Evolutionary conservation across 2,888 invertebrate genomes (phyloP).

Genomic region (Apotomis turbidana): DNA sequence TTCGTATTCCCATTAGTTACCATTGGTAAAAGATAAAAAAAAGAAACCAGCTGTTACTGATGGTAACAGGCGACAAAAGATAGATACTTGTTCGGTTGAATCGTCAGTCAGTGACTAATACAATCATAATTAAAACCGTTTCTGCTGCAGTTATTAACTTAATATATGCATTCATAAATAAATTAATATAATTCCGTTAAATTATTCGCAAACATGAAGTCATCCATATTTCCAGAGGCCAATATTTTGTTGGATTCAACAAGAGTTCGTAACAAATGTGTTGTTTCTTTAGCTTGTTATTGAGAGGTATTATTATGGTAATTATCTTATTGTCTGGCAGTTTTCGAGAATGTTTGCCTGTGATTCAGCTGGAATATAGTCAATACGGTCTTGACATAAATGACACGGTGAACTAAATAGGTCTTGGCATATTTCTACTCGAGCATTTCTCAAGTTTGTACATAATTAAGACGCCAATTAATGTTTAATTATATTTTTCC

Average conservation of each 20-base stretch:
- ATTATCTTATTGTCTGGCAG: conserved; percentile 35
- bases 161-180: conserved; percentile 22
- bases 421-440: not conserved
- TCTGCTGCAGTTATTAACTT: conserved; percentile 26
- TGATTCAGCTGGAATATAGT: conserved; percentile 31
- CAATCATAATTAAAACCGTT: conserved; percentile 11
- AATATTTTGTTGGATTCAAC: conserved; percentile 27
- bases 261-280: conserved; percentile 32
- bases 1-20: too few relatives aligned
- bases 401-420: conserved; percentile 19
- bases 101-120: not conserved
- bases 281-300: conserved; percentile 36
- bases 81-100: not conserved
- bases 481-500: too few relatives aligned
- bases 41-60: too few relatives aligned
- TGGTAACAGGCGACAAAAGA: too few relatives aligned
- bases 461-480: too few relatives aligned
- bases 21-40: too few relatives aligned
- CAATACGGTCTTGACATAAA: conserved; percentile 28
- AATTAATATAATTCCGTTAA: conserved; percentile 15
- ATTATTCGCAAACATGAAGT: conserved; percentile 35
- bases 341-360: conserved; percentile 30
- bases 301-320: conserved; percentile 38
- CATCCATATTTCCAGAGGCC: conserved; percentile 19
- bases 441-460: too few relatives aligned